Evolutionary conservation across 2,113 vertebrate species (phyloP), one percentile per base, ranked within the genome.

Genomic region (Grammomys dolichurus): DNA sequence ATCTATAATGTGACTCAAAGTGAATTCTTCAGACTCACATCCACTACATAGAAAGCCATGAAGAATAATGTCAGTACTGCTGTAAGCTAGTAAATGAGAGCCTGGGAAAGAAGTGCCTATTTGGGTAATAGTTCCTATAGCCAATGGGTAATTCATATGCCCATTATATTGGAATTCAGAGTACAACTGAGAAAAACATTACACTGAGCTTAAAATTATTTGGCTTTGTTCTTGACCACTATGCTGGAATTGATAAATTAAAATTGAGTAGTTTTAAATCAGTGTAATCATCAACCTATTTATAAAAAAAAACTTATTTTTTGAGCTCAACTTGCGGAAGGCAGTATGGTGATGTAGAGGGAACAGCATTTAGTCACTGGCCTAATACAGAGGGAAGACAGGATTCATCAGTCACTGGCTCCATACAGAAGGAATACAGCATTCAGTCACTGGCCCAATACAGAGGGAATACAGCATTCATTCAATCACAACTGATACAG

Each of bases 291-390:
- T n/a, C 13, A 19, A 67, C 40, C 8, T 78, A 86, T 48, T 48
- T 48, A 12, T 40, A 12, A 82, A 92, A 95, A 94, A 94, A 92
- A 95, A 84, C 54, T 19, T n/a, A 82, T 90, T 91, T 87, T 48
- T 85, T 58, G n/a, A 92, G 65, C 3, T 92, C 63, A 76, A 9
- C 56, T 77, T 51, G 8, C n/a, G 8, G 13, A 63, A 58, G 33
- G 28, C 40, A 36, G 43, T 85, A 7, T n/a, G 31, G 56, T 87
- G 31, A 14, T 58, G 43, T 36, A 28, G 51, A 87, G 93, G 77
- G 46, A 93, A 48, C 24, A 12, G 4, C 78, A 67, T 70, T 80
- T 43, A 78, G 26, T 70, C 24, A 22, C 33, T 65, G 4, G 46
- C 46, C 33, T 89, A 3, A n/a, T 60, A 33, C 77, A 92, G 81